Base-by-base conservation (phyloP, 2,888 invertebrate species). In the Nemoura dubitans region DNA sequence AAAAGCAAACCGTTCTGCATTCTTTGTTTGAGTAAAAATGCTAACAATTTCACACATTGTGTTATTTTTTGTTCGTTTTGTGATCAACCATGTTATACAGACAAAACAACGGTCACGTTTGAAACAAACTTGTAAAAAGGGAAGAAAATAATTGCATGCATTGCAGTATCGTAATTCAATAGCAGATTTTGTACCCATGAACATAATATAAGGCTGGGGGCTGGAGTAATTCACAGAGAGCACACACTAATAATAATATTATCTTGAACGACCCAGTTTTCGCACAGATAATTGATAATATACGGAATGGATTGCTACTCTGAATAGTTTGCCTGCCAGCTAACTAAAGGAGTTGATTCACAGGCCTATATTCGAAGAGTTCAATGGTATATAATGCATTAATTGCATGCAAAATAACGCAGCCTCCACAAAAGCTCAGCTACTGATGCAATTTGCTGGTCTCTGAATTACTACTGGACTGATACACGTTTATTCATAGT, bases 91-190 rank as follows among this genome's bases (percentile, higher is more conserved):
- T 59, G 59, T 59, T 59, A 21, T 59, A 59, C 59, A 7, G 59
- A 59, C 59, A 59, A 36, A 59, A 59, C 59, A 59, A 21, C 59
- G 59, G 3, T 59, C 59, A 59, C 59, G 59, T 59, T 59, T 21
- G 59, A 59, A 59, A 59, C 59, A 59, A 59, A 59, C 59, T 59
- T 59, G 59, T 59, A 21, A 1, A 59, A 59, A 59, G 21, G 14
- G 21, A 59, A 59, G 59, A 16, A 36, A 59, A 59, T 21, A 59
- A 59, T 59, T 59, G 59, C 59, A 59, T 59, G 2, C 59, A 59
- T 59, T 59, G 59, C 59, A 59, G 59, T 59, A 59, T 59, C 59
- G 59, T 59, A 59, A 59, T 59, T 59, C 59, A 59, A 59, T 59
- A 59, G 59, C 59, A 59, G 59, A 59, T 59, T 59, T 59, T 59